Base-by-base conservation (phyloP, 2,113 vertebrate species). In the Mugil cephalus region DNA sequence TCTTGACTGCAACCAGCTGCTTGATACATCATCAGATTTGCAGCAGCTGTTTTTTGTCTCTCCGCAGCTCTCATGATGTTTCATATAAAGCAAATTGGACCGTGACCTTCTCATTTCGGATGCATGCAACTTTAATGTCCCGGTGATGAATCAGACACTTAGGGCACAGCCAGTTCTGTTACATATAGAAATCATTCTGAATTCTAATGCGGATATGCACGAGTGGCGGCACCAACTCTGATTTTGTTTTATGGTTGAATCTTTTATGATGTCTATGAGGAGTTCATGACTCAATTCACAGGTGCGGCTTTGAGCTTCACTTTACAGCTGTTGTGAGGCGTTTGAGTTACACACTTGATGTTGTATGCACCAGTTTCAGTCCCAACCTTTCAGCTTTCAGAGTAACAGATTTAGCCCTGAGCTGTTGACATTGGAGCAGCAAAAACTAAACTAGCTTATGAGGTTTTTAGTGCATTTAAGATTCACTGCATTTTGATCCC, bases 121-220 rank as follows among this genome's bases (percentile, higher is more conserved):
- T 64, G 61, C 73, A 80, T 91, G 48, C 80, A 84, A 67, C 59
- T 84, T 86, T 88, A 87, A 90, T 89, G 69, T 6, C 62, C 50
- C n/a, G 47, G 66, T 82, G 79, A 90, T 82, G 82, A 84, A 81
- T 87, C 71, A 62, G 64, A 58, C 80, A 82, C 70, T 89, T 78
- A 74, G 34, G 66, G 68, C 70, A 67, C 60, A 82, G 76, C 70
- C 71, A 62, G 79, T 62, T 73, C 79, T 72, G 67, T 83, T 88
- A 71, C 60, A 35, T 83, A 89, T 88, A 77, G 78, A 86, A 78
- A 84, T 87, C 14, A 81, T 82, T 74, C 54, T 62, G 52, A 72
- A 80, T 63, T 72, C 53, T 60, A n/a, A n/a, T 15, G 8, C 72
- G 69, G 77, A 74, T 74, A 80, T 79, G 74, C 78, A 74, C 71